These are phyloP conservation scores for Cacoxenus indagator DNA, from an alignment of 2,888 invertebrate species.

Conservation along the genomic window DNA sequence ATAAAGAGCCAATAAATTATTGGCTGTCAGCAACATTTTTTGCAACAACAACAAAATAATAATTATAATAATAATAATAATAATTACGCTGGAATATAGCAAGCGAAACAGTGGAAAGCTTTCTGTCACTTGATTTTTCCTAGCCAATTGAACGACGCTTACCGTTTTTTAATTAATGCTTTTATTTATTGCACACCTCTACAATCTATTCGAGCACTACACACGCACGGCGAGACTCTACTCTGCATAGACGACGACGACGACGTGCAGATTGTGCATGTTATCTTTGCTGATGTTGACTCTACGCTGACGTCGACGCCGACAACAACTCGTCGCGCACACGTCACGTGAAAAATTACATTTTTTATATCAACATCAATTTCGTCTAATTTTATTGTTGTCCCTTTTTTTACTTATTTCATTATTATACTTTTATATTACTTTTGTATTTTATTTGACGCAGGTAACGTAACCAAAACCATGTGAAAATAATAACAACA, in stretches of 20 bases:
- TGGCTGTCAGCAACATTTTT: constrained; percentile 51
- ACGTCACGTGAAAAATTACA: constrained; percentile 49
- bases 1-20: constrained; percentile 61
- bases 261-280: constrained; percentile 4
- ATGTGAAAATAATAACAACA: background rate
- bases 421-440: constrained; percentile 16
- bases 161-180: too few species aligned
- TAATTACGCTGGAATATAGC: too few species aligned
- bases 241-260: background rate
- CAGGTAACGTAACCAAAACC: background rate
- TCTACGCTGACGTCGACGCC: background rate
- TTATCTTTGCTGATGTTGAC: constrained; percentile 42
- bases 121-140: too few species aligned
- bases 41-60: too few species aligned
- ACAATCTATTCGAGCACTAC: too few species aligned
- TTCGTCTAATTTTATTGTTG: background rate
- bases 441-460: constrained; percentile 37
- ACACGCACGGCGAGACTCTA: background rate
- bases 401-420: constrained; percentile 25
- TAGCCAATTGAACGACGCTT: too few species aligned
- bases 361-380: background rate
- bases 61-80: too few species aligned
- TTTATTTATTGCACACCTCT: too few species aligned
- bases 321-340: constrained; percentile 26
- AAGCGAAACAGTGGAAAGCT: too few species aligned